Evolutionary conservation across 2,888 invertebrate species (phyloP), one percentile per base, ranked within the genome.

Genomic region (Lamproptera curius): DNA sequence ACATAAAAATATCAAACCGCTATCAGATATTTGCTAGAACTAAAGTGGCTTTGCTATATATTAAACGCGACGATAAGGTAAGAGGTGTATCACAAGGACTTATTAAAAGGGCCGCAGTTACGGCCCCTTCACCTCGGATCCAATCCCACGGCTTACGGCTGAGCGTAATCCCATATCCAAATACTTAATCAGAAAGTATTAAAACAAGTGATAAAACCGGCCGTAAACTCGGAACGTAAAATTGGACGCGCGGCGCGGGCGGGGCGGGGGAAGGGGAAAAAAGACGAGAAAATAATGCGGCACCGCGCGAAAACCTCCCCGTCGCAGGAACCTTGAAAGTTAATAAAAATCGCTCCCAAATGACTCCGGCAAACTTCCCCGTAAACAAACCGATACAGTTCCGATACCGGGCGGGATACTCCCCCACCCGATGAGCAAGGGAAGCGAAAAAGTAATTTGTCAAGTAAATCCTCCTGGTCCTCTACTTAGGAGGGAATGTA

Each of bases 271-370:
- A n/a, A n/a, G n/a, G n/a, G n/a, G n/a, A n/a, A n/a, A n/a, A n/a
- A n/a, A n/a, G n/a, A 10, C n/a, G 67, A 74, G 75, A 72, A 76
- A 55, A 46, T 65, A 42, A 38, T 16, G 65, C 57, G n/a, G 57
- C 54, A 59, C 54, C 59, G 62, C 55, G 59, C 56, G 57, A 59
- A 77, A 69, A 67, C 73, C 73, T 65, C 20, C 52, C 60, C 53
- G 56, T 58, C 3, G 64, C 62, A 60, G 61, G 63, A 67, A 70
- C 64, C 66, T 67, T 59, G 64, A 72, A 77, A 81, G 80, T 84
- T 84, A 79, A 82, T 83, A 84, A 85, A 84, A 83, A 83, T 80
- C 68, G 81, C 61, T 76, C 73, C 76, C 78, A 73, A 80, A 81
- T 77, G 73, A 81, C 76, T 79, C 65, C 58, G 61, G 65, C 63